These are phyloP conservation scores for Pygoscelis antarcticus DNA, from an alignment of 2,113 vertebrate species.

Conservation along the genomic window DNA sequence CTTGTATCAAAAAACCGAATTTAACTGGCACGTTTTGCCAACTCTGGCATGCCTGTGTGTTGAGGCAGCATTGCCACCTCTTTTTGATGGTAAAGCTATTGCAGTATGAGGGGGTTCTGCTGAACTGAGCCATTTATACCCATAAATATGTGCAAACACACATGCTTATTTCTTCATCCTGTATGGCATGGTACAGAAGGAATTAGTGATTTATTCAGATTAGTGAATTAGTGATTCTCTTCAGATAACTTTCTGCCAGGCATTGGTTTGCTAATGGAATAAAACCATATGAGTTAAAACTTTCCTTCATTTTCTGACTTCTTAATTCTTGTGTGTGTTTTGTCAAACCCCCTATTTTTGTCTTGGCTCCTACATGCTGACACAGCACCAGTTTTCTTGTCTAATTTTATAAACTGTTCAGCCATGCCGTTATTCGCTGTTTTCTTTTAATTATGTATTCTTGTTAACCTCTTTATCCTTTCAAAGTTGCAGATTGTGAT, in stretches of 20 bases:
- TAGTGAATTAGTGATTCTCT: neutral
- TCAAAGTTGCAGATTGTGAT: conserved; percentile 72
- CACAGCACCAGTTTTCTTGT: conserved; percentile 59
- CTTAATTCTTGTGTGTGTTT: neutral
- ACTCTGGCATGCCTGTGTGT: neutral
- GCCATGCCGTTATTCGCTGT: conserved; percentile 62
- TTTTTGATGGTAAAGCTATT: neutral
- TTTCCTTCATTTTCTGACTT: neutral
- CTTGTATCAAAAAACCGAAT: neutral
- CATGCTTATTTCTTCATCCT: neutral
- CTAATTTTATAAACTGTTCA: conserved; percentile 76
- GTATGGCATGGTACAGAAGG: neutral
- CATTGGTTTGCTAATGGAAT: neutral
- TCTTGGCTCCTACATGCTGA: conserved; percentile 48
- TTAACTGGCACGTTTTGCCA: neutral
- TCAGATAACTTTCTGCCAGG: neutral
- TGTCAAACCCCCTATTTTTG: neutral
- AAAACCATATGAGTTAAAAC: neutral
- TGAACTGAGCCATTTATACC: neutral
- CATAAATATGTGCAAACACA: neutral
- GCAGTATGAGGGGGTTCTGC: neutral
- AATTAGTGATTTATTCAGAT: neutral
- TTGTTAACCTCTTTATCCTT: conserved; percentile 76
- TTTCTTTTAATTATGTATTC: conserved; percentile 78
- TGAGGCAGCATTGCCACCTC: neutral